Base-by-base conservation (phyloP, 2,113 vertebrate genomes). In the Chaetodon trifascialis region DNA sequence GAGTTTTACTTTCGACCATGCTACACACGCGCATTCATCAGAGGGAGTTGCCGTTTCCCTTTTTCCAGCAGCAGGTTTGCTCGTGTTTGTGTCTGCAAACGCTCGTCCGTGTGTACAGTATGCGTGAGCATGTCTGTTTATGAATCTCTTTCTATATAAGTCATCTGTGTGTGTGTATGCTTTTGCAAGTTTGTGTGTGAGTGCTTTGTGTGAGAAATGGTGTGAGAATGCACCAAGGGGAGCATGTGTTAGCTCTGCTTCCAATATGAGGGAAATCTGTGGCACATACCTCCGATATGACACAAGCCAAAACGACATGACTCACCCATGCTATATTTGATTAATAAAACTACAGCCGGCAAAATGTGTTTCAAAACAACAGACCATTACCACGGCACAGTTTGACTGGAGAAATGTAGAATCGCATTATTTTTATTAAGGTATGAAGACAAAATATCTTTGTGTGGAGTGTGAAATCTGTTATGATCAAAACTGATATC, bases 161-260 rank as follows among this genome's bases (percentile, higher is more conserved):
- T 80, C 74, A 60, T 88, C 38, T 66, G 44, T 65, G 76, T 74
- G 74, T 72, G 62, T 82, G 64, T 40, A 3, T 34, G 64, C 6
- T 16, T 60, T 69, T 76, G 63, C 56, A 65, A 67, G 75, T 80
- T 34, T 83, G 88, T 86, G 72, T 76, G 82, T 47, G 65, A 56
- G 74, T 4, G 76, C 77, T 58, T 75, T 76, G 88, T 93, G 91
- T 84, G 92, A 90, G 83, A 89, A 88, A 86, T 86, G 79, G 90
- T 91, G 92, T 91, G 90, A 93, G 91, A 79, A 91, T 81, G 85
- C 84, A 88, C 93, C 89, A 89, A 83, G 73, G 86, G 80, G 86
- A 91, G 89, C 92, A 92, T 93, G 93, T 93, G 94, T 93, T 93
- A 90, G 83, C 88, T 90, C 92, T 90, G 89, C 89, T 92, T 93